Evolutionary conservation across 2,113 vertebrate species (phyloP), one percentile per base, ranked within the genome.

Genomic region (Hiodon tergisus): DNA sequence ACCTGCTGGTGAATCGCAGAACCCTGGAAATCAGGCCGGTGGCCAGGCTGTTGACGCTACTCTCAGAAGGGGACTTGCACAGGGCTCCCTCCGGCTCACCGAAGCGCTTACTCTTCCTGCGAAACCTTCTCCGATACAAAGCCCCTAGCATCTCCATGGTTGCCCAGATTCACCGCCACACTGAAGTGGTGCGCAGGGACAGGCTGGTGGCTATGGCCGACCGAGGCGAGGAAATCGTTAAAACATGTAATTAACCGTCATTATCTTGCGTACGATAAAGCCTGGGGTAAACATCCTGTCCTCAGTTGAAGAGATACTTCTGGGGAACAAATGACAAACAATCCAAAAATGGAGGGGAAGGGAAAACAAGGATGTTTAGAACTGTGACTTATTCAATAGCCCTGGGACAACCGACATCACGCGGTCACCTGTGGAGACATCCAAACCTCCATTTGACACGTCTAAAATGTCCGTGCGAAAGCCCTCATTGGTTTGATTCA

Each of bases 1-100:
- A 92, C 90, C 90, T 91, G 80, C 82, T 57, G 6, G 89, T 88
- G 81, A 91, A 89, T 73, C 89, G 81, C 74, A 92, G 87, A 73
- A 93, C 86, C 77, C 78, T 88, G 70, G 87, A 88, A 72, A 91
- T 87, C 76, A 93, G 77, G 9, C 89, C 81, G 2, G 84, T 87
- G 0, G 90, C 87, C 73, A 90, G 72, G 62, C 84, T 73, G 76
- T 83, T 80, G 60, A 84, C 62, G 10, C 81, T 84, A 74, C 77
- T 72, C 54, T 90, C 85, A 0, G 88, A 88, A 0, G 90, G 86
- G 0, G 81, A 61, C 16, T 89, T 84, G 68, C 84, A 86, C 60
- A 92, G 78, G 0, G 87, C 84, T 57, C 88, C 82, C 1, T 90
- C 80, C 0, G 87, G 87, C 3, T 78, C 78, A 3, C 82, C 81